phyloP scores from a whole-genome alignment of 1,140 invertebrate genomes.

The Neocloeon triangulifer region DNA sequence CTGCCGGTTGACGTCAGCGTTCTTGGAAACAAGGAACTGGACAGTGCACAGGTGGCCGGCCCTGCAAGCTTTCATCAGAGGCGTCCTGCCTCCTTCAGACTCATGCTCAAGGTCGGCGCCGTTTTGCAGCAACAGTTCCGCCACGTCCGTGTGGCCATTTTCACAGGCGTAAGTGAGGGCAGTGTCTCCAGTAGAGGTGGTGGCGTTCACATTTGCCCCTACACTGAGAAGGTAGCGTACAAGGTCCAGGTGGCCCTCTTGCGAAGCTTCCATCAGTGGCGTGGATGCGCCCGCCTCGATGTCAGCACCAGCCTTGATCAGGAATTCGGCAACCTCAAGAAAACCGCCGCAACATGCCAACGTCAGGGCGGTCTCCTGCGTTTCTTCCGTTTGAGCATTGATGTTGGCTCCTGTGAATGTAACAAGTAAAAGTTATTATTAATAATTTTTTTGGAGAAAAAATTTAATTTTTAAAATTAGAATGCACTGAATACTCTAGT shows the following conservation, averaged over 20 bases:
- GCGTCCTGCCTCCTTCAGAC: constrained; percentile 84
- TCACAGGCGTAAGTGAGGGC: constrained; percentile 95
- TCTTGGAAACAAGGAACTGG: constrained; percentile 82
- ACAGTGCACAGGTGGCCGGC: constrained; percentile 97
- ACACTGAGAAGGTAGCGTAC: constrained; percentile 68
- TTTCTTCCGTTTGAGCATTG: constrained; percentile 95
- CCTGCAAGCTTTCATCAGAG: constrained; percentile 96
- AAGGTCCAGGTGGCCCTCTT: constrained; percentile 88
- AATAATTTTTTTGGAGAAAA: background rate
- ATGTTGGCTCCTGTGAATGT: constrained; percentile 60
- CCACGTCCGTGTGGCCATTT: constrained; percentile 87
- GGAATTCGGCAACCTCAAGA: constrained; percentile 88
- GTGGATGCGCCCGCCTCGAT: constrained; percentile 90
- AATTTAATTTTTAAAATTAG: background rate
- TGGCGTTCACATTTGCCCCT: constrained; percentile 75
- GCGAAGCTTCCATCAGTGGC: constrained; percentile 93
- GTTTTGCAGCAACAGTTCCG: constrained; percentile 64
- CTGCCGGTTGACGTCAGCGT: constrained; percentile 80
- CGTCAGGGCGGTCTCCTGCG: constrained; percentile 92
- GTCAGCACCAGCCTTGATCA: constrained; percentile 88
- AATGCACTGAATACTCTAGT: no score
- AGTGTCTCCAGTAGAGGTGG: constrained; percentile 86
- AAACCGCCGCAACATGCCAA: constrained; percentile 94
- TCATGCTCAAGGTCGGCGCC: constrained; percentile 85
- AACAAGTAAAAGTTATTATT: constrained; percentile 5